These are phyloP conservation scores for Phania funesta DNA, from an alignment of 2,888 invertebrate genomes.

Conservation along the genomic window DNA sequence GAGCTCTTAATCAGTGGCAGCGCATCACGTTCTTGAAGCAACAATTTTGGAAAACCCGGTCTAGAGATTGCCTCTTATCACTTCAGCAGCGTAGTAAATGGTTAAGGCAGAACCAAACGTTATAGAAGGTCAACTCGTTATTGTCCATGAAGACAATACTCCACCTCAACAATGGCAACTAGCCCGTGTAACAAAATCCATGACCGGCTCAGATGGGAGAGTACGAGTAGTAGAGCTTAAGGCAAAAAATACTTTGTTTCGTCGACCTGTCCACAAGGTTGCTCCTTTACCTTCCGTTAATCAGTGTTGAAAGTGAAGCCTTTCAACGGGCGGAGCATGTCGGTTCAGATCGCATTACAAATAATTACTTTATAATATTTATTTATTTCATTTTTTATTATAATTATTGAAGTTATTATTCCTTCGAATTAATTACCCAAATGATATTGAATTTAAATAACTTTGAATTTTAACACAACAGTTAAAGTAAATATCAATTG, in stretches of 20 bases:
- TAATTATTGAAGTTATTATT: too few species aligned
- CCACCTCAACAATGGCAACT: constrained; percentile 38
- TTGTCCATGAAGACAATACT: constrained; percentile 58
- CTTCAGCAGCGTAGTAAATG: not conserved
- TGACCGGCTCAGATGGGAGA: too few species aligned
- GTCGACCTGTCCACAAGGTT: constrained; percentile 16
- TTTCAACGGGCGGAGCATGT: too few species aligned
- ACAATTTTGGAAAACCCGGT: too few species aligned
- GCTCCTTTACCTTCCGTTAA: not conserved
- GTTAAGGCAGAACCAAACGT: constrained; percentile 11
- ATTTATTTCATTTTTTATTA: too few species aligned
- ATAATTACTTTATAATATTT: too few species aligned
- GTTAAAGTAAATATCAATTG: too few species aligned
- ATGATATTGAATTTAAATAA: too few species aligned
- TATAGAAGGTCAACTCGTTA: constrained; percentile 42
- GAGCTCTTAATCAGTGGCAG: not conserved
- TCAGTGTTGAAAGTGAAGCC: not conserved
- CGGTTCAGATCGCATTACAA: not conserved
- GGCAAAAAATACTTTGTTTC: constrained; percentile 5
- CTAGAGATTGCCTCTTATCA: not conserved
- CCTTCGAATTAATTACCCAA: too few species aligned
- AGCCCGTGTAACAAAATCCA: constrained; percentile 14
- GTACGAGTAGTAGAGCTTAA: too few species aligned
- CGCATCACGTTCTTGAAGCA: not conserved
- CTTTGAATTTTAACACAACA: too few species aligned